A percentile compares a stretch with the other conserved stretches of the same genome.
Evolutionary conservation across 2,797 vertebrate genomes (phyloP).

Genomic region (Oophaga sylvatica): DNA sequence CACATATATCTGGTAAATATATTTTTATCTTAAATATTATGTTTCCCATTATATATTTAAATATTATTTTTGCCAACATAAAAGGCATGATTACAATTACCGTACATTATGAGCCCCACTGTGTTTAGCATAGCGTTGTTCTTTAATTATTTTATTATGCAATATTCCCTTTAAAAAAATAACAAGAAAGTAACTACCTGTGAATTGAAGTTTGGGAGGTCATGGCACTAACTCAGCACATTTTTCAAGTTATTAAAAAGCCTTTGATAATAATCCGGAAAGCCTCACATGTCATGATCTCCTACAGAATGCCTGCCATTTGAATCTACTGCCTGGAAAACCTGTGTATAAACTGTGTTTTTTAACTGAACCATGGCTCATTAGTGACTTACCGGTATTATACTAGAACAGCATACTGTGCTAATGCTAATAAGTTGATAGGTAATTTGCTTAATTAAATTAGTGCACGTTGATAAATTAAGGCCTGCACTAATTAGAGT

Average conservation of each 20-base stretch:
- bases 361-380: conserved; percentile 48
- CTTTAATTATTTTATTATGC: background rate
- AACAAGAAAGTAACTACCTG: background rate
- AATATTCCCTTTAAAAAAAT: background rate
- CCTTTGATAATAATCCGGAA: conserved; percentile 13
- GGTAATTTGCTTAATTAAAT: conserved; percentile 58
- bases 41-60: background rate
- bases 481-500: conserved; percentile 42
- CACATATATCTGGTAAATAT: background rate
- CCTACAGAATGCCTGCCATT: background rate
- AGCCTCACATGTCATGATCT: background rate
- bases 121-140: background rate
- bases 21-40: background rate
- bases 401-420: conserved; percentile 49
- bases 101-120: background rate
- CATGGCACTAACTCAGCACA: background rate
- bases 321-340: conserved; percentile 12
- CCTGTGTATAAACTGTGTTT: conserved; percentile 31
- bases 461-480: conserved; percentile 45
- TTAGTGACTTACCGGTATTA: conserved; percentile 53
- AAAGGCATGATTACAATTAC: too few relatives aligned
- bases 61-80: background rate
- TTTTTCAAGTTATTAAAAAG: background rate
- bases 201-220: background rate
- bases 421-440: conserved; percentile 57